These are phyloP conservation scores for Thripadectes ignobilis DNA, from an alignment of 2,797 vertebrate species.

Conservation along the genomic window DNA sequence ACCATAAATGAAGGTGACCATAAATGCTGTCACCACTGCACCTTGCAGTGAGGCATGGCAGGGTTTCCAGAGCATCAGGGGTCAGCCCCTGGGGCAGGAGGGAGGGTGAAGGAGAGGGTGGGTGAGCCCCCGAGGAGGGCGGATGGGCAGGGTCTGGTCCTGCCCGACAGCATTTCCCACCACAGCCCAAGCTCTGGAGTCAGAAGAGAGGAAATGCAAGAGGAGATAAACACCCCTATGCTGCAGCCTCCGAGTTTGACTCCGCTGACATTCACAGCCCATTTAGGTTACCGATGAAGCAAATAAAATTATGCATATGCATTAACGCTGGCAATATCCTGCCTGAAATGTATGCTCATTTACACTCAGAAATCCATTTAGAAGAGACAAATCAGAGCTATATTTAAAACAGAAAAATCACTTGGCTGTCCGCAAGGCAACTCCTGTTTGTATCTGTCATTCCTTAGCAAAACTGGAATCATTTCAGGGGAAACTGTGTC, in stretches of 20 bases:
- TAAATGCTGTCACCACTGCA: fast-evolving
- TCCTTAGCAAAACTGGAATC: neutral
- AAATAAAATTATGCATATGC: conserved; percentile 34
- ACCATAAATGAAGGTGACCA: too few relatives aligned
- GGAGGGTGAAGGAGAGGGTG: fast-evolving
- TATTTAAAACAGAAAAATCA: conserved; percentile 18
- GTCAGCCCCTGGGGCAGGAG: neutral
- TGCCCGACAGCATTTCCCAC: neutral
- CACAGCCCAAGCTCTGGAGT: fast-evolving
- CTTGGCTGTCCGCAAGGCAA: neutral
- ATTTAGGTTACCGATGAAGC: conserved; percentile 9
- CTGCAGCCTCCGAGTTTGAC: neutral
- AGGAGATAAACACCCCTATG: neutral
- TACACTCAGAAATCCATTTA: conserved; percentile 29
- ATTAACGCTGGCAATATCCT: neutral
- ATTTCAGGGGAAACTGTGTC: neutral
- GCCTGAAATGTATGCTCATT: conserved; percentile 5
- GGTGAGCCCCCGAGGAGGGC: neutral
- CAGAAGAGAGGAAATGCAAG: neutral
- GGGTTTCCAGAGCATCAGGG: neutral
- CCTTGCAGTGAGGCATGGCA: fast-evolving
- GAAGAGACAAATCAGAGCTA: neutral
- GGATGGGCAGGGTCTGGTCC: neutral
- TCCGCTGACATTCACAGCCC: conserved; percentile 46
- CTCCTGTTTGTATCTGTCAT: neutral